These are phyloP conservation scores for Cynopterus brachyotis DNA, from an alignment of 2,113 vertebrate species.

Conservation along the genomic window DNA sequence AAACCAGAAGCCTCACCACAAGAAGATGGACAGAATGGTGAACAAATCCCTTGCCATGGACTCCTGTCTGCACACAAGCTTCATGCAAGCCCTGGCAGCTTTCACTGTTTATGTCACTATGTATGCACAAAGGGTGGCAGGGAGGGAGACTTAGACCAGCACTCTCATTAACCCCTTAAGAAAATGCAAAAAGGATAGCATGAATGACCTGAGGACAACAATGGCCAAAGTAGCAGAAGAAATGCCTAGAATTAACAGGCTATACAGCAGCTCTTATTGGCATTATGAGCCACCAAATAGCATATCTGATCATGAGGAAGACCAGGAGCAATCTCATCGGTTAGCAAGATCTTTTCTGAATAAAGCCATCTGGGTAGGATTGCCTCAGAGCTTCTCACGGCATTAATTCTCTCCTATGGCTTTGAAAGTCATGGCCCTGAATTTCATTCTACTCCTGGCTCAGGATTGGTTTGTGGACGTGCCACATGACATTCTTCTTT, in stretches of 20 bases:
- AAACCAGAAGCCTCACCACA: constrained; percentile 78
- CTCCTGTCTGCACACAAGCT: constrained; percentile 72
- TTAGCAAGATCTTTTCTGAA: constrained; percentile 81
- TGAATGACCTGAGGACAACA: constrained; percentile 77
- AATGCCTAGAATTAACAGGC: constrained; percentile 66
- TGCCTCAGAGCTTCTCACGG: constrained; percentile 74
- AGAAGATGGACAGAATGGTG: constrained; percentile 74
- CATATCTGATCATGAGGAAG: constrained; percentile 81
- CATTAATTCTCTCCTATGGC: constrained; percentile 72
- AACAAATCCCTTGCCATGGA: constrained; percentile 71
- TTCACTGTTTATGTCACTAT: constrained; percentile 75
- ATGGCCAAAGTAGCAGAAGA: constrained; percentile 77
- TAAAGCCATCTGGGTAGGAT: constrained; percentile 81
- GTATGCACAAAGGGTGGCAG: constrained; percentile 61
- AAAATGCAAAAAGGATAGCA: constrained; percentile 35
- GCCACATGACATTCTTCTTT: constrained; percentile 76
- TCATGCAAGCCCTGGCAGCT: constrained; percentile 74
- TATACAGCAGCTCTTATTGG: constrained; percentile 79
- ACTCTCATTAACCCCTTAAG: constrained; percentile 57
- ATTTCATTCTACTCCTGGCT: constrained; percentile 75
- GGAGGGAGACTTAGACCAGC: constrained; percentile 44
- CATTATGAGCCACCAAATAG: constrained; percentile 80
- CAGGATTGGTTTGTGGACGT: constrained; percentile 79
- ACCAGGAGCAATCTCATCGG: constrained; percentile 79
- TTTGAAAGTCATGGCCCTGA: constrained; percentile 75